These are phyloP conservation scores for Catostomus latipinnis DNA, from an alignment of 2,797 vertebrate genomes.

Conservation along the genomic window DNA sequence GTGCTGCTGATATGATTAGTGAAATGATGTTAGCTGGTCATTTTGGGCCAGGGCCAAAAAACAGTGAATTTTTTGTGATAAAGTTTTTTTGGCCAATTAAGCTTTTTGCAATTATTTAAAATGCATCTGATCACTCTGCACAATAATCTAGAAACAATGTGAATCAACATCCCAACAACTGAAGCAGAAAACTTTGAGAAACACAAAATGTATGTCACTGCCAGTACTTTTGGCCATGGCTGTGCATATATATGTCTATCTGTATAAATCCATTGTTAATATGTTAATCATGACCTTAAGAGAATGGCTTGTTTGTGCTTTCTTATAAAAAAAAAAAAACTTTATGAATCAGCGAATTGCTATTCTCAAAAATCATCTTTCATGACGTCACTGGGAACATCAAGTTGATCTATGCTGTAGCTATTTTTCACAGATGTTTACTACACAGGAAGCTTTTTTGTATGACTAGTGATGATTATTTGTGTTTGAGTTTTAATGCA, in stretches of 20 bases:
- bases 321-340: conserved; percentile 27
- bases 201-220: too few species aligned
- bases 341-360: conserved; percentile 57
- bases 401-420: conserved; percentile 50
- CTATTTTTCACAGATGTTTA: conserved; percentile 62
- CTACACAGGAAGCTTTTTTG: conserved; percentile 64
- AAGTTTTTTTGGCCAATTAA: too few species aligned
- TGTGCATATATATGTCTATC: conserved; percentile 69
- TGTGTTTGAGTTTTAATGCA: conserved; percentile 69
- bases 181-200: too few species aligned
- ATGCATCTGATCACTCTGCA: too few species aligned
- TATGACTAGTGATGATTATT: conserved; percentile 64
- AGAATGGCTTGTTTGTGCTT: conserved; percentile 72
- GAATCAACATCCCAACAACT: too few species aligned
- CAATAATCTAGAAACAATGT: too few species aligned
- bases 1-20: too few species aligned
- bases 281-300: conserved; percentile 69
- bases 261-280: conserved; percentile 78
- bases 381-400: conserved; percentile 40
- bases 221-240: too few species aligned
- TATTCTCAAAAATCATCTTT: conserved; percentile 56
- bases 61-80: too few species aligned
- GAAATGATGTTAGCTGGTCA: too few species aligned
- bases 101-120: too few species aligned
- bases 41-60: too few species aligned